A percentile compares a stretch with the other conserved stretches of the same genome.
Evolutionary conservation across 2,888 invertebrate species (phyloP).

Genomic region (Hofmannophila pseudospretella): DNA sequence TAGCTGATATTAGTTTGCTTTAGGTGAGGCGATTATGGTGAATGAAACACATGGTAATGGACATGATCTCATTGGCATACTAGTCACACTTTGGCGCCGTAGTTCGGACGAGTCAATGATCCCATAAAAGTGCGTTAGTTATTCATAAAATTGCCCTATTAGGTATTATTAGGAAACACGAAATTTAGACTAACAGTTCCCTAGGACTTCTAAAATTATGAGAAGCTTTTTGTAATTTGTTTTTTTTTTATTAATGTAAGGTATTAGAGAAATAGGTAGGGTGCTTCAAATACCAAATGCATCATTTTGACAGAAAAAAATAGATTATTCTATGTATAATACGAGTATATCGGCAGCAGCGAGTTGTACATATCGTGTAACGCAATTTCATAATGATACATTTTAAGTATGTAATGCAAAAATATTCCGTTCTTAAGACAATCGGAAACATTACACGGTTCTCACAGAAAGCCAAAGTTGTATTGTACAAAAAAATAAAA

Average conservation of each 20-base stretch:
- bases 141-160: constrained; percentile 41
- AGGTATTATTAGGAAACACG: constrained; percentile 22
- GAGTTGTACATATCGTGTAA: constrained; percentile 1
- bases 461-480: constrained; percentile 8
- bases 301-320: too few relatives aligned
- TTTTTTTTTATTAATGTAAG: too few relatives aligned
- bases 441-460: constrained; percentile 6
- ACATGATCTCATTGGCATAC: constrained; percentile 42
- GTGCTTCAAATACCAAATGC: too few relatives aligned
- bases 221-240: too few relatives aligned
- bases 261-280: too few relatives aligned
- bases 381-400: constrained; percentile 3
- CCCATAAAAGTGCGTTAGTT: constrained; percentile 33
- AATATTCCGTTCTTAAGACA: constrained; percentile 5
- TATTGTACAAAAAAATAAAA: constrained; percentile 19
- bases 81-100: constrained; percentile 46
- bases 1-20: too few relatives aligned
- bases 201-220: neutral
- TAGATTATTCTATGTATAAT: too few relatives aligned
- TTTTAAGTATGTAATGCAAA: constrained; percentile 1
- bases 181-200: constrained; percentile 1
- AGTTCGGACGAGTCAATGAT: constrained; percentile 41
- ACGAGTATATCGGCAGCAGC: too few relatives aligned
- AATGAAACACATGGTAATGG: constrained; percentile 25
- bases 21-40: neutral